phyloP scores from a whole-genome alignment of 2,888 invertebrate species.

The Cosmopolites sordidus region DNA sequence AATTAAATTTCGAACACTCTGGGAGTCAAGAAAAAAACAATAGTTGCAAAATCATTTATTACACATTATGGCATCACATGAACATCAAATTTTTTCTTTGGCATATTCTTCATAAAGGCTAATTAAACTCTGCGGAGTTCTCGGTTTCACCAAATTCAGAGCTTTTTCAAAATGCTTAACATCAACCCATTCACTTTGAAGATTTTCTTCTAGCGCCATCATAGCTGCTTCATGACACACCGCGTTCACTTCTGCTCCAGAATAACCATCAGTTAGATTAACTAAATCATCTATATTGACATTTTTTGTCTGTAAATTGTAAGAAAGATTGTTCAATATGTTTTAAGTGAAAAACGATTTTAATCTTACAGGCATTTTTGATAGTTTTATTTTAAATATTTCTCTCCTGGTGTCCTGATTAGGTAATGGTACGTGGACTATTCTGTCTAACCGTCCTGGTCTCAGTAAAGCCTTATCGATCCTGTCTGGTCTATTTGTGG shows the following conservation, averaged over 20 bases:
- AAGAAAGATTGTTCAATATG: background rate
- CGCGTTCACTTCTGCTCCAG: slow-evolving; percentile 90
- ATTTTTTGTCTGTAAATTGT: slow-evolving; percentile 48
- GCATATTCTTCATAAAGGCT: slow-evolving; percentile 68
- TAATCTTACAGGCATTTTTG: slow-evolving; percentile 62
- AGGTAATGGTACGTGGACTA: slow-evolving; percentile 91
- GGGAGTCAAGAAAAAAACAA: too few species aligned
- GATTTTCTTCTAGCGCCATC: slow-evolving; percentile 72
- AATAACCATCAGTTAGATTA: slow-evolving; percentile 70
- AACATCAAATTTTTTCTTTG: slow-evolving; percentile 15
- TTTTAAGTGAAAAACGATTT: too few species aligned
- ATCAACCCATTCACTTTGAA: slow-evolving; percentile 59
- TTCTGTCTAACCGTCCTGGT: slow-evolving; percentile 85
- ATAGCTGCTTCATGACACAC: slow-evolving; percentile 91
- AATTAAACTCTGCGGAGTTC: slow-evolving; percentile 69
- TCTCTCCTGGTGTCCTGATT: slow-evolving; percentile 72
- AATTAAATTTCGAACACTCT: too few species aligned
- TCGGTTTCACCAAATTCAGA: slow-evolving; percentile 65
- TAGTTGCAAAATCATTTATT: too few species aligned
- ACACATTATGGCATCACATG: too few species aligned
- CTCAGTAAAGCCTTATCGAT: slow-evolving; percentile 89
- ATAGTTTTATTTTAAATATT: slow-evolving; percentile 75
- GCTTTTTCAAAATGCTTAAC: slow-evolving; percentile 71
- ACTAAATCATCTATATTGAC: slow-evolving; percentile 66
- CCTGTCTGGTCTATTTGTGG: slow-evolving; percentile 94